Conservation (phyloP, 2,113 vertebrate species). For the Larimichthys polyactis region DNA sequence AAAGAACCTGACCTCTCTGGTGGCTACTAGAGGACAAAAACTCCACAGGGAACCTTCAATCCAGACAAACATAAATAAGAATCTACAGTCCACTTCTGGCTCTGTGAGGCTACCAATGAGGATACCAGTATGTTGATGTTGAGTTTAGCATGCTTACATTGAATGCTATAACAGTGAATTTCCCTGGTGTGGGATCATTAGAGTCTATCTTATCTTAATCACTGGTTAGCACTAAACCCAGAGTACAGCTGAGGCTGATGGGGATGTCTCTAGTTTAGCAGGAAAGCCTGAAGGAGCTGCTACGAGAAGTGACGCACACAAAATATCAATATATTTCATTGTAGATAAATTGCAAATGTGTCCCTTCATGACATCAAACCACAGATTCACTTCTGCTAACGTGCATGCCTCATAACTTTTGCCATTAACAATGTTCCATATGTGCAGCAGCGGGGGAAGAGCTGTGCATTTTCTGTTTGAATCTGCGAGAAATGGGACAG, state of each 20-base stretch:
- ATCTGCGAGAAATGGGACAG: slow-evolving; percentile 16
- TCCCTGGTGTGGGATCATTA: too few species aligned
- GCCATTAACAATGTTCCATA: not conserved
- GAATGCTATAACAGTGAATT: too few species aligned
- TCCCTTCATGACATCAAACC: not conserved
- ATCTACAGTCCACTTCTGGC: not conserved
- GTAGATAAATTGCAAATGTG: not conserved
- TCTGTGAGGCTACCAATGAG: not conserved
- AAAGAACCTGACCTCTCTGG: not conserved
- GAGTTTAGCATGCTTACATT: too few species aligned
- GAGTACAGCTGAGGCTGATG: too few species aligned
- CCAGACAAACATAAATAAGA: not conserved
- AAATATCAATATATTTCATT: not conserved
- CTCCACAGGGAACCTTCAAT: not conserved
- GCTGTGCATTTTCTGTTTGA: slow-evolving; percentile 17
- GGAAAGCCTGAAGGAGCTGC: too few species aligned
- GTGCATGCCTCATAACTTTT: not conserved
- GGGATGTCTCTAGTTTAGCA: too few species aligned
- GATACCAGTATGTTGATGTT: too few species aligned
- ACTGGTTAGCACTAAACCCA: too few species aligned
- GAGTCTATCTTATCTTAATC: too few species aligned
- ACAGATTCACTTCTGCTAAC: not conserved
- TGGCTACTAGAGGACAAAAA: not conserved
- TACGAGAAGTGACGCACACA: not conserved
- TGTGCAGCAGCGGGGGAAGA: slow-evolving; percentile 5